Conservation (phyloP, 2,113 vertebrate genomes). For the Ranitomeya variabilis region DNA sequence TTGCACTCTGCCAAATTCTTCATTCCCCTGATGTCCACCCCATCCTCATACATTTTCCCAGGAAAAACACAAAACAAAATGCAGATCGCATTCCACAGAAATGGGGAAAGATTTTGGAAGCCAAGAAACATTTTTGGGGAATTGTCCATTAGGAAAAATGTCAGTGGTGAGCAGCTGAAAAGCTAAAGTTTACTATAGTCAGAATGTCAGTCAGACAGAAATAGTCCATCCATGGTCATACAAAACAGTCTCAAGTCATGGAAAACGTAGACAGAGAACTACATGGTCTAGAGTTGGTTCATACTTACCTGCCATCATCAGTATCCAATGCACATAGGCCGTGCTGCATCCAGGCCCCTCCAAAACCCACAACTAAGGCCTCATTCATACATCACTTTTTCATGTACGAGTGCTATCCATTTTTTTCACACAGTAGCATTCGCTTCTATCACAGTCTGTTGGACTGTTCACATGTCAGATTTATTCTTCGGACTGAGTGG, state of each 20-base stretch:
- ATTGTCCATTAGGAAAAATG: slow-evolving; percentile 1
- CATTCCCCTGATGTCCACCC: not conserved
- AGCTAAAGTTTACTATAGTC: too few relatives aligned
- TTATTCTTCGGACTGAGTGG: too few relatives aligned
- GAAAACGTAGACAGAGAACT: not conserved
- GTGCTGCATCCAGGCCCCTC: too few relatives aligned
- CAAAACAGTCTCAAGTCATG: not conserved
- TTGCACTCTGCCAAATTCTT: not conserved
- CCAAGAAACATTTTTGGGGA: not conserved
- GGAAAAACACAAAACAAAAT: not conserved
- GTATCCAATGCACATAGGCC: too few relatives aligned
- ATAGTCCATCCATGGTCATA: not conserved
- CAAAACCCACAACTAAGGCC: too few relatives aligned
- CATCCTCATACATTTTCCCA: slow-evolving; percentile 1
- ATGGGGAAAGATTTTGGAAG: not conserved
- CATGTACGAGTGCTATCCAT: too few relatives aligned
- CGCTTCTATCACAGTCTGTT: too few relatives aligned
- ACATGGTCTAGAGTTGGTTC: too few relatives aligned
- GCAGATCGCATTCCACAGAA: slow-evolving; percentile 15
- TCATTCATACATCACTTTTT: too few relatives aligned
- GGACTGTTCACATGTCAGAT: too few relatives aligned
- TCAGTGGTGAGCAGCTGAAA: not conserved
- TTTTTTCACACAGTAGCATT: too few relatives aligned
- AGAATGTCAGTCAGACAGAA: not conserved
- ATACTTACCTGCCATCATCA: too few relatives aligned